Conservation (phyloP, 2,888 invertebrate genomes). For the Conomelus anceps region DNA sequence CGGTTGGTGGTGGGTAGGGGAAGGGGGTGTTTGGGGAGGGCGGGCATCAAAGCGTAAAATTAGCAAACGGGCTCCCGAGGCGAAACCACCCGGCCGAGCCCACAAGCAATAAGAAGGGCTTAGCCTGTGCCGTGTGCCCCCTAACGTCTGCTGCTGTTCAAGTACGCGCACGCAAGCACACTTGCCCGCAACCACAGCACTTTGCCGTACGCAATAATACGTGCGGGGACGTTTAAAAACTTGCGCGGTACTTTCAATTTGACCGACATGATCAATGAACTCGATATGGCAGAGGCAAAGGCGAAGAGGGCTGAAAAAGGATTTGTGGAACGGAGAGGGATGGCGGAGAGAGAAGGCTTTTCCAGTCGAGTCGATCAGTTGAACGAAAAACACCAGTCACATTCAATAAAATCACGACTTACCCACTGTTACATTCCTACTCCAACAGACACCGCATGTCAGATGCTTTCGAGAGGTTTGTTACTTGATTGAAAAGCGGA, state of each 20-base stretch:
- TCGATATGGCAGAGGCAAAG: too few species aligned
- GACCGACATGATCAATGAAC: not conserved
- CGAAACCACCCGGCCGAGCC: not conserved
- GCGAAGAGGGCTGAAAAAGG: too few species aligned
- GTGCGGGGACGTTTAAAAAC: not conserved
- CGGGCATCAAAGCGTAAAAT: conserved; percentile 10
- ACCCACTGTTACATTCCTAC: not conserved
- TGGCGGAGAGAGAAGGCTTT: not conserved
- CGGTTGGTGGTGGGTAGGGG: not conserved
- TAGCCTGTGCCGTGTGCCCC: not conserved
- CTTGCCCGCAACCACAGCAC: not conserved
- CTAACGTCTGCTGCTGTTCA: too few species aligned
- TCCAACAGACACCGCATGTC: not conserved
- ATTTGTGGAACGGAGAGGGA: not conserved
- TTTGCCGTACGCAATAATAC: not conserved
- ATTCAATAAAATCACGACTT: not conserved
- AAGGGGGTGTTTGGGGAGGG: not conserved
- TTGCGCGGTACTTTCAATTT: not conserved
- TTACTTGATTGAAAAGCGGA: not conserved
- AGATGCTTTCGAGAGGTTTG: not conserved
- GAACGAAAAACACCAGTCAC: too few species aligned
- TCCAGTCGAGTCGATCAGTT: not conserved
- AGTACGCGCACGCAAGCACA: too few species aligned
- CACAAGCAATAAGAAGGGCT: not conserved
- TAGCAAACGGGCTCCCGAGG: not conserved